Evolutionary conservation across 2,888 invertebrate species (phyloP).

Genomic region (Acholoe squamosa): DNA sequence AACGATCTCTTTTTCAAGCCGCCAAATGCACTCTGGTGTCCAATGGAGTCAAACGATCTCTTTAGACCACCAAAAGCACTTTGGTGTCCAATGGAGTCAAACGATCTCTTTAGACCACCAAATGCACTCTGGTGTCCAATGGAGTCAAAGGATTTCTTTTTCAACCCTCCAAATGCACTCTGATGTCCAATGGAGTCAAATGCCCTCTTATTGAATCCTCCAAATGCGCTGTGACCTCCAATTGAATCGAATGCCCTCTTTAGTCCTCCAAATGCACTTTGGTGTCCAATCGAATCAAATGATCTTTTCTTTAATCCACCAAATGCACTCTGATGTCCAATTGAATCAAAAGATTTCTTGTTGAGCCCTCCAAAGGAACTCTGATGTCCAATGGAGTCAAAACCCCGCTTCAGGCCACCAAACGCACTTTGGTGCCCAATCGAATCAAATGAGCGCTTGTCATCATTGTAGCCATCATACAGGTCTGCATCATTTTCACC

Average conservation of each 20-base stretch:
- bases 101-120: constrained; percentile 59
- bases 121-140: constrained; percentile 58
- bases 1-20: constrained; percentile 64
- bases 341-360: constrained; percentile 59
- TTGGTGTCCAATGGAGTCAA: constrained; percentile 63
- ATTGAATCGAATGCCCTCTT: constrained; percentile 35
- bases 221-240: constrained; percentile 39
- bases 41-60: constrained; percentile 65
- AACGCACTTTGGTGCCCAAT: constrained; percentile 57
- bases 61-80: constrained; percentile 63
- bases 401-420: constrained; percentile 49
- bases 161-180: constrained; percentile 35
- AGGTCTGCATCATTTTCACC: constrained; percentile 17
- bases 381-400: constrained; percentile 44
- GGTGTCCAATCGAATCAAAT: constrained; percentile 51
- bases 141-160: constrained; percentile 57
- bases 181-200: constrained; percentile 62
- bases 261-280: constrained; percentile 42
- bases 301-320: constrained; percentile 42
- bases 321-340: constrained; percentile 54
- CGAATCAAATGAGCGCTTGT: constrained; percentile 51
- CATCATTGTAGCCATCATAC: constrained; percentile 1
- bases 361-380: constrained; percentile 37
- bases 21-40: constrained; percentile 60
- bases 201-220: constrained; percentile 10